phyloP scores from a whole-genome alignment of 2,888 invertebrate genomes.

The Scaptomyza flava region DNA sequence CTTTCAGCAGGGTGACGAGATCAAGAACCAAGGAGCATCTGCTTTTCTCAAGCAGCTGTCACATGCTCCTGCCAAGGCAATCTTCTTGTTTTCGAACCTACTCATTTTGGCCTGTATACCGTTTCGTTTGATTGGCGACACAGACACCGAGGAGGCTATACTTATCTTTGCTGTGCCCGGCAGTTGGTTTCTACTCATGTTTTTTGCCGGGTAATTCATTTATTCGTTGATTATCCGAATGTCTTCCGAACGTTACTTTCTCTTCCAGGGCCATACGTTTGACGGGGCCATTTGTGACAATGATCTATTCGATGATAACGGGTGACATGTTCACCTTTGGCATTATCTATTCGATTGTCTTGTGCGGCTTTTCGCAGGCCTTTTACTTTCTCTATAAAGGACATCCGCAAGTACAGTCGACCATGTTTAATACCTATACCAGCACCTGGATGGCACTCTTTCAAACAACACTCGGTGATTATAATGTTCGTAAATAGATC shows the following conservation, averaged over 20 bases:
- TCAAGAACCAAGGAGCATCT: conserved; percentile 95
- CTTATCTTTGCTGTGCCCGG: conserved; percentile 96
- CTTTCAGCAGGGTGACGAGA: conserved; percentile 96
- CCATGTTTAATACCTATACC: conserved; percentile 92
- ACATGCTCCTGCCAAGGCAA: conserved; percentile 96
- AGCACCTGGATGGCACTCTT: conserved; percentile 99
- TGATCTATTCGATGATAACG: conserved; percentile 99
- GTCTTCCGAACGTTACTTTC: too few relatives aligned
- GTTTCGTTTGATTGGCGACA: conserved; percentile 90
- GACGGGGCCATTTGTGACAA: conserved; percentile 99
- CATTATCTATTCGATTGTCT: conserved; percentile 97
- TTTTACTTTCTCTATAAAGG: conserved; percentile 97
- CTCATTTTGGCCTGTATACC: conserved; percentile 95
- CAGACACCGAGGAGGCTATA: conserved; percentile 94
- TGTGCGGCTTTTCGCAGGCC: conserved; percentile 98
- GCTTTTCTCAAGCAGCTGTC: conserved; percentile 97
- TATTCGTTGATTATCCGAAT: too few relatives aligned
- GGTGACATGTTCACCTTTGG: conserved; percentile 99
- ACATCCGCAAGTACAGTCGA: conserved; percentile 91
- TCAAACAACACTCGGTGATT: conserved; percentile 98
- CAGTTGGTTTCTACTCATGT: conserved; percentile 98
- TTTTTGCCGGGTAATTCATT: conserved; percentile 95
- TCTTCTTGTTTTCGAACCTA: conserved; percentile 96
- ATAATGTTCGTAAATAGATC: conserved; percentile 90
- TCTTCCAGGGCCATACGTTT: conserved; percentile 92